Percentiles rank a stretch among this genome's conserved stretches.
Evolutionary conservation across 2,888 invertebrate species (phyloP).

Genomic region (Drosophila hawaiiensis): DNA sequence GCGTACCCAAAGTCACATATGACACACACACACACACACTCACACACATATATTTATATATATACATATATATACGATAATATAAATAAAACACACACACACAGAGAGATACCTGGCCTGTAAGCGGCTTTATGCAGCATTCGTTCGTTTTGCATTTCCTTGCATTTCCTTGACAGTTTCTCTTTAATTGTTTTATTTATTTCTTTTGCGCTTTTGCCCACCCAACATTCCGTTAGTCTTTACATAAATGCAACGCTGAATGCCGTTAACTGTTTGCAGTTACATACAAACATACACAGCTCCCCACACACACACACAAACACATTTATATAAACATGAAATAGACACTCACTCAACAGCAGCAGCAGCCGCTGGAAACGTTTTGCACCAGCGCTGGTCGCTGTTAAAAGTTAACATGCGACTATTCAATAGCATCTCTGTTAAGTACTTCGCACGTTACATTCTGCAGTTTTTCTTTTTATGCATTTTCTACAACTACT

Average conservation of each 20-base stretch:
- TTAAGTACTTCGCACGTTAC: slow-evolving; percentile 56
- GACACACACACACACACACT: slow-evolving; percentile 1
- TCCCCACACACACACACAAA: slow-evolving; percentile 1
- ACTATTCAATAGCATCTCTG: slow-evolving; percentile 37
- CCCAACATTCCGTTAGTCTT: slow-evolving; percentile 38
- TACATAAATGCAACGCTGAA: slow-evolving; percentile 45
- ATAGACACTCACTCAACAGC: slow-evolving; percentile 13
- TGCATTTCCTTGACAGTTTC: slow-evolving; percentile 33
- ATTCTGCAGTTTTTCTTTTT: slow-evolving; percentile 35
- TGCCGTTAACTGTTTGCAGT: slow-evolving; percentile 61
- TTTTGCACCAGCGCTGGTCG: slow-evolving; percentile 40
- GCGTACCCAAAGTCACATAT: slow-evolving; percentile 6
- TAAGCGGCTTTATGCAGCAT: slow-evolving; percentile 35
- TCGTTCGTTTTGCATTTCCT: slow-evolving; percentile 26
- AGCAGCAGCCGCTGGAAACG: slow-evolving; percentile 23
- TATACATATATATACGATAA: neutral
- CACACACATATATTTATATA: neutral
- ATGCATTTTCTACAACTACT: slow-evolving; percentile 33
- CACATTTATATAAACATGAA: slow-evolving; percentile 3
- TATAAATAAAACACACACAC: slow-evolving; percentile 1
- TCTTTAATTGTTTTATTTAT: slow-evolving; percentile 11
- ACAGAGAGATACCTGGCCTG: slow-evolving; percentile 3
- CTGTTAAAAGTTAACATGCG: slow-evolving; percentile 49
- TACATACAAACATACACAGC: slow-evolving; percentile 24
- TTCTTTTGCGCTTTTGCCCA: slow-evolving; percentile 33